Evolutionary conservation across 2,888 invertebrate genomes (phyloP), one percentile per base, ranked within the genome.

Genomic region (Zygaena filipendulae): DNA sequence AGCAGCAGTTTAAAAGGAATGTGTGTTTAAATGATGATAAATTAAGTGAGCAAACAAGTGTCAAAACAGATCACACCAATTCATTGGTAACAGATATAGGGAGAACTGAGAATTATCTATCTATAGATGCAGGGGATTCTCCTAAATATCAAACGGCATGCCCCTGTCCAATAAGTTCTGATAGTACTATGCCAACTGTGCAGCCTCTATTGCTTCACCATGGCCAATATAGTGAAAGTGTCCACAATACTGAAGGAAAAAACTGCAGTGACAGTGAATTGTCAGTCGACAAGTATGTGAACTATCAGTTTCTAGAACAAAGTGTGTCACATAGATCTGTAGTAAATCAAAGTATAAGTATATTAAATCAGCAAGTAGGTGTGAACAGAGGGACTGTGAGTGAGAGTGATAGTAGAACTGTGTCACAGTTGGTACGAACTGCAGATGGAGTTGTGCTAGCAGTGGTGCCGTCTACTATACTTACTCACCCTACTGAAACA

Each of bases 291-390:
- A 75, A 74, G 41, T 67, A 64, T 53, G 64, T 79, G 50, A 80
- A 80, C 68, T 81, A 79, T 57, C 80, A 80, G 53, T 67, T 79
- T 50, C 59, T 79, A 60, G 79, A 80, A 70, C 79, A 79, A 51
- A 79, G 74, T 69, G 71, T 79, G 38, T 69, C 75, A 32, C 80
- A 79, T 49, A 79, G 79, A 42, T 74, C 77, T 13, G 74, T 77
- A 60, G 75, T 79, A 46, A 79, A 79, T 64, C 77, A 79, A 46
- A 74, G 72, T 62, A 75, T 80, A 44, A 77, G 70, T 60, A 75
- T 79, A 61, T 55, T 79, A 43, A 79, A 75, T 54, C 79, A 77
- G 57, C 77, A 79, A 57, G 71, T 77, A 28, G 72, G 77, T 49
- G 74, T 72, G 39, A 68, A 50, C 53, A 51, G 64, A 42, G 62